Percentiles rank a stretch among this genome's conserved stretches.
phyloP scores from a whole-genome alignment of 2,888 invertebrate genomes.

The Drosophila aldrichi region DNA sequence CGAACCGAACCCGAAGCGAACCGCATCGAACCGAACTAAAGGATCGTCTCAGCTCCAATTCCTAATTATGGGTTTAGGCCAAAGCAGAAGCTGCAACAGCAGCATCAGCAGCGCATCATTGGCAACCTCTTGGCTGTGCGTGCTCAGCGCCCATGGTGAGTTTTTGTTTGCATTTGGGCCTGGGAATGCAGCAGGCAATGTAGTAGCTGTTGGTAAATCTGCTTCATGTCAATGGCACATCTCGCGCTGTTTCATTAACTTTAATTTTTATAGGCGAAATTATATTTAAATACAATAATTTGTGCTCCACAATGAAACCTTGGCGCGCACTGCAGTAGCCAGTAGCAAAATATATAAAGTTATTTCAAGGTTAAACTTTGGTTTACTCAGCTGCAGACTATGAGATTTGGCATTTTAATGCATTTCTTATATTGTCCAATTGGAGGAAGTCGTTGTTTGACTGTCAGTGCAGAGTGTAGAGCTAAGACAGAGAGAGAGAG shows the following conservation, averaged over 20 bases:
- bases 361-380: conserved; percentile 37
- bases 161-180: conserved; percentile 56
- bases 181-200: conserved; percentile 13
- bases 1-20: not conserved
- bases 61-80: conserved; percentile 68
- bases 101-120: no score
- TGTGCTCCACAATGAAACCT: conserved; percentile 42
- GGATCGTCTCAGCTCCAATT: conserved; percentile 22
- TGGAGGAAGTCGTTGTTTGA: not conserved
- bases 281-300: conserved; percentile 76
- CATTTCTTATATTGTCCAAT: not conserved
- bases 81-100: conserved; percentile 3
- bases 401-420: not conserved
- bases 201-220: conserved; percentile 1
- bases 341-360: conserved; percentile 15
- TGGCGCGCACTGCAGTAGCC: conserved; percentile 11
- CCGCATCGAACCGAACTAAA: not conserved
- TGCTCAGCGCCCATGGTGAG: conserved; percentile 21
- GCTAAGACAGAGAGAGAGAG: no score
- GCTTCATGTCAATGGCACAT: conserved; percentile 75
- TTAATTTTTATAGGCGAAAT: conserved; percentile 69
- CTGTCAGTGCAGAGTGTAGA: no score
- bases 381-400: not conserved
- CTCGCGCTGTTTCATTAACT: conserved; percentile 71
- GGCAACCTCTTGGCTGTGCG: conserved; percentile 18